Conservation (phyloP, 2,113 vertebrate genomes). For the Calidris pugnax region DNA sequence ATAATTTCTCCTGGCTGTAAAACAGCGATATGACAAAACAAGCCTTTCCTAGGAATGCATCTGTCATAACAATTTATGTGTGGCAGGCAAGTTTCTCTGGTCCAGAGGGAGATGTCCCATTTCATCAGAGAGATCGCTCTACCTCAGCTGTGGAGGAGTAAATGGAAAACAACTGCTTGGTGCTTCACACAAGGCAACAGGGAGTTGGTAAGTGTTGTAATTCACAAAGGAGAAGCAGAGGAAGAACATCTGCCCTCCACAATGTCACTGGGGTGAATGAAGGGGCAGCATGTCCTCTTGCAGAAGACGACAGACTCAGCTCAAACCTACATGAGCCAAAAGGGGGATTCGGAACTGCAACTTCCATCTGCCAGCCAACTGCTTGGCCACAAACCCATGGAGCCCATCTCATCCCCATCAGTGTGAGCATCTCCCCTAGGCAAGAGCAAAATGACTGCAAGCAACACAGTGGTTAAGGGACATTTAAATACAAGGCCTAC, state of each 20-base stretch:
- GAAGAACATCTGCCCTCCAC: not conserved
- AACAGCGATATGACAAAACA: not conserved
- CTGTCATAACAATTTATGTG: not conserved
- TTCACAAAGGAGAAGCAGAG: not conserved
- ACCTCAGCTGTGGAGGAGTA: not conserved
- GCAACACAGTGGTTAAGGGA: not conserved
- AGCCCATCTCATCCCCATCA: accelerated
- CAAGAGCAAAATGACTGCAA: not conserved
- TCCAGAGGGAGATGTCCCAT: not conserved
- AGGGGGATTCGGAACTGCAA: accelerated
- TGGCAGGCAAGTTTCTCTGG: not conserved
- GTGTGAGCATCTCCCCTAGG: not conserved
- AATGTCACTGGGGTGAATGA: not conserved
- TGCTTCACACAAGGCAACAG: not conserved
- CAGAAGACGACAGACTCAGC: not conserved
- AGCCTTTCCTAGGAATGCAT: not conserved
- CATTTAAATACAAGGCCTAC: not conserved
- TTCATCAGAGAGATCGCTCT: not conserved
- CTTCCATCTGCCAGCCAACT: not conserved
- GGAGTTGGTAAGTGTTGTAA: not conserved
- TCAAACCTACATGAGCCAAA: not conserved
- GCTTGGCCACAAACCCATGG: not conserved
- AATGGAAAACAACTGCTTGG: not conserved
- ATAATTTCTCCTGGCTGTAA: slow-evolving; percentile 6
- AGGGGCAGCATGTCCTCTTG: not conserved